Conservation (phyloP, 2,797 vertebrate species). For the Phataginus tetradactyla region DNA sequence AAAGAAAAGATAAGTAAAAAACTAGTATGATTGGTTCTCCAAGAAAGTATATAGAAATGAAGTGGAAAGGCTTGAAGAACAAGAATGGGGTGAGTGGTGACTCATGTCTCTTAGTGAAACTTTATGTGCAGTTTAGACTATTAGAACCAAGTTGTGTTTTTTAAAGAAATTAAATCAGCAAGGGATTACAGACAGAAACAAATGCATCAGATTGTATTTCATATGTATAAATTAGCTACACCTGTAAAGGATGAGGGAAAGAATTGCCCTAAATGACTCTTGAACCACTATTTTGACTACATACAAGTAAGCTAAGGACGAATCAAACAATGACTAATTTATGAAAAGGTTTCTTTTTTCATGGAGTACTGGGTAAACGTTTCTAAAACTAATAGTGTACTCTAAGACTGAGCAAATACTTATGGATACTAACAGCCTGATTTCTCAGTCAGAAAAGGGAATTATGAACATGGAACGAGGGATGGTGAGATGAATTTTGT, state of each 20-base stretch:
- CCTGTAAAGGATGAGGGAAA: not conserved
- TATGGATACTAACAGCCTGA: not conserved
- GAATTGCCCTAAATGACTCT: not conserved
- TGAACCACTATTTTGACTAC: not conserved
- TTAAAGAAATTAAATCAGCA: conserved; percentile 6
- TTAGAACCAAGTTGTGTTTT: not conserved
- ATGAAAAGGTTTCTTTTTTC: not conserved
- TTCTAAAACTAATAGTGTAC: not conserved
- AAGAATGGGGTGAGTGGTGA: not conserved
- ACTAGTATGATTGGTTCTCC: not conserved
- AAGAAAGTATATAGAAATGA: not conserved
- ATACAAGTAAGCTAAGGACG: not conserved
- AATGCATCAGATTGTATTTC: not conserved
- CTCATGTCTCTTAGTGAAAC: not conserved
- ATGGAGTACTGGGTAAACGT: not conserved
- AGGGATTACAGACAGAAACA: not conserved
- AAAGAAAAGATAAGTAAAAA: not conserved
- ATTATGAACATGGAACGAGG: not conserved
- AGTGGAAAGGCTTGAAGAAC: not conserved
- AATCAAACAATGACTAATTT: not conserved
- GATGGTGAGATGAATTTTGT: not conserved
- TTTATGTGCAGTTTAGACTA: not conserved
- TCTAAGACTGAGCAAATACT: not conserved
- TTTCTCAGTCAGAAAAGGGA: not conserved
- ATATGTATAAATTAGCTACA: not conserved